Evolutionary conservation across 2,113 vertebrate genomes (phyloP).

Genomic region (Spermophilus dauricus): DNA sequence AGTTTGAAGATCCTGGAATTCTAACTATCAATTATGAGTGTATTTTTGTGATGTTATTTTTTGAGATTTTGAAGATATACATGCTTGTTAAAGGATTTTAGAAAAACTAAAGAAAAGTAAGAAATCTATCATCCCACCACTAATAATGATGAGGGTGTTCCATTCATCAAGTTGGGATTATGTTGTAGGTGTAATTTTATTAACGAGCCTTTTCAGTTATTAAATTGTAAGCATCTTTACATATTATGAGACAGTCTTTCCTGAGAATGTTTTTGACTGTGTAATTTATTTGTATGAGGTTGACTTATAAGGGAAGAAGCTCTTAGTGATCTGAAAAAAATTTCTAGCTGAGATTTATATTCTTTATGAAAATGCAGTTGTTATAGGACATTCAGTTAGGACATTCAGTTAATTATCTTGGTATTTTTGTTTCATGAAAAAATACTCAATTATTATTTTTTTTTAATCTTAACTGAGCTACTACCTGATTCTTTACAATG

Average conservation of each 20-base stretch:
- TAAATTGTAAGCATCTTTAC: constrained; percentile 32
- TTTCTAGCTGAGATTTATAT: constrained; percentile 47
- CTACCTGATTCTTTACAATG: constrained; percentile 54
- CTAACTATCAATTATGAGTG: constrained; percentile 11
- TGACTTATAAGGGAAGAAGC: constrained; percentile 40
- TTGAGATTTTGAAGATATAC: constrained; percentile 58
- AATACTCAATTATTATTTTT: neutral
- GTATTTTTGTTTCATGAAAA: neutral
- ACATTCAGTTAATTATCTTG: constrained; percentile 42
- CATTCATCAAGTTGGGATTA: constrained; percentile 1
- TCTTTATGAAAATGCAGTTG: constrained; percentile 63
- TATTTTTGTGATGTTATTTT: constrained; percentile 59
- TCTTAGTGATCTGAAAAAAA: constrained; percentile 68
- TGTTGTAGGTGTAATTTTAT: constrained; percentile 26
- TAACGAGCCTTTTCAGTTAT: neutral
- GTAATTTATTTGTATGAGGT: constrained; percentile 29
- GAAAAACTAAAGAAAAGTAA: constrained; percentile 32
- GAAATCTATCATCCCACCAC: neutral
- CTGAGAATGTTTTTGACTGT: constrained; percentile 47
- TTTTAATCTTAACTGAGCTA: constrained; percentile 64
- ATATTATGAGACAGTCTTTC: constrained; percentile 55
- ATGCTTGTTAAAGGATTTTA: constrained; percentile 55
- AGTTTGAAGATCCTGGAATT: neutral
- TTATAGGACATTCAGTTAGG: constrained; percentile 63
- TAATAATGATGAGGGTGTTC: neutral